Conservation (phyloP, 2,113 vertebrate genomes). For the Toxotes jaculatrix region DNA sequence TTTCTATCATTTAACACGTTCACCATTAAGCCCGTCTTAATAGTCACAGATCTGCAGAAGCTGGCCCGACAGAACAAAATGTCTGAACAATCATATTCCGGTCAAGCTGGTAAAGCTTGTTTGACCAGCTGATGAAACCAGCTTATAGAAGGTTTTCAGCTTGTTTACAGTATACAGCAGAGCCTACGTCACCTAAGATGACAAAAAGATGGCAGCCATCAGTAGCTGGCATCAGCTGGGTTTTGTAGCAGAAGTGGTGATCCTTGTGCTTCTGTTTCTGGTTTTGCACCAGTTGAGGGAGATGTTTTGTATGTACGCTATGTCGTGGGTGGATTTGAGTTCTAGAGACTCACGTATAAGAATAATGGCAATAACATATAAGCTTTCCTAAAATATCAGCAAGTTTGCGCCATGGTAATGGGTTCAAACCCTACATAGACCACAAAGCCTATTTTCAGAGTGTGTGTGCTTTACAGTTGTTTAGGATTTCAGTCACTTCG, state of each 20-base stretch:
- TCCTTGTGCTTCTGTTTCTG: background rate
- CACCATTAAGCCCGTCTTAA: too few relatives aligned
- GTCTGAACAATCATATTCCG: background rate
- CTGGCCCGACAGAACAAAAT: background rate
- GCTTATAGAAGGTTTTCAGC: background rate
- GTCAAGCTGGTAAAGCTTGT: background rate
- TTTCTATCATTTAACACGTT: background rate
- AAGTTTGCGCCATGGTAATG: constrained; percentile 34
- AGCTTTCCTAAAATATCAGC: constrained; percentile 46
- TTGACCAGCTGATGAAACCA: background rate
- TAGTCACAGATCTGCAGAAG: too few relatives aligned
- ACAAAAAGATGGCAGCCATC: constrained; percentile 17
- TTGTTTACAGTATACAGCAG: background rate
- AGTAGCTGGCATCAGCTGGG: constrained; percentile 1
- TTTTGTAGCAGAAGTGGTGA: background rate
- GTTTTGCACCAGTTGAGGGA: background rate
- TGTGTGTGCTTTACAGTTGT: constrained; percentile 10
- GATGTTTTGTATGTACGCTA: background rate
- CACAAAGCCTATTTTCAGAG: constrained; percentile 55
- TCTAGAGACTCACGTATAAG: background rate
- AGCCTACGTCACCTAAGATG: background rate
- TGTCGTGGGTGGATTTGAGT: constrained; percentile 14
- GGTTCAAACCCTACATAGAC: constrained; percentile 39
- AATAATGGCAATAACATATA: constrained; percentile 36
- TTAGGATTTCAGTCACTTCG: constrained; percentile 36